Evolutionary conservation across 2,888 invertebrate genomes (phyloP).

Genomic region (Sesia apiformis): DNA sequence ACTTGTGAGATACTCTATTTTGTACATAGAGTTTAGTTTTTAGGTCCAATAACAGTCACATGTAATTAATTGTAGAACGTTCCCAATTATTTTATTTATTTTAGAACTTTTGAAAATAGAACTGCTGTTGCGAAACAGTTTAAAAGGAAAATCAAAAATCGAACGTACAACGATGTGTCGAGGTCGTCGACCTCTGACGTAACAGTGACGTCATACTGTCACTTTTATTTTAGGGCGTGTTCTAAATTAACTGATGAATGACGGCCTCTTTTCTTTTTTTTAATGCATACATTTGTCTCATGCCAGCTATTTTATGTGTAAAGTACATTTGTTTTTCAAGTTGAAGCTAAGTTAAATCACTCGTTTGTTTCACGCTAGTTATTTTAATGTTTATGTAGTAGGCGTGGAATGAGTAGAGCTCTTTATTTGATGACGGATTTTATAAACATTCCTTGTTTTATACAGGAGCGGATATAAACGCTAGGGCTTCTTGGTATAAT

Average conservation of each 20-base stretch:
- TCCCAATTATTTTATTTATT: too few relatives aligned
- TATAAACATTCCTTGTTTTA: neutral
- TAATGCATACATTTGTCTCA: neutral
- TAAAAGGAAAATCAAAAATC: neutral
- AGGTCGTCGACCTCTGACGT: slow-evolving; percentile 45
- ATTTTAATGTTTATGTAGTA: neutral
- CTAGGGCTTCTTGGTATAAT: too few relatives aligned
- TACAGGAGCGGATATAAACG: too few relatives aligned
- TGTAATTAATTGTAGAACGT: too few relatives aligned
- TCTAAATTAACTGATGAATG: slow-evolving; percentile 23
- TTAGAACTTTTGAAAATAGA: too few relatives aligned
- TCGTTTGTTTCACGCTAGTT: slow-evolving; percentile 1
- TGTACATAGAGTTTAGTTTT: too few relatives aligned
- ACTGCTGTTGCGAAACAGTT: neutral
- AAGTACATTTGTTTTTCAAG: neutral
- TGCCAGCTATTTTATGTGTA: too few relatives aligned
- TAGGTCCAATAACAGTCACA: too few relatives aligned
- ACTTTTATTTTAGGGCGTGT: slow-evolving; percentile 55
- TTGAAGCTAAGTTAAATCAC: slow-evolving; percentile 5
- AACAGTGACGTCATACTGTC: slow-evolving; percentile 48
- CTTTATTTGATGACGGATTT: neutral
- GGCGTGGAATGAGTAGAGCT: neutral
- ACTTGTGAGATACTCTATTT: too few relatives aligned
- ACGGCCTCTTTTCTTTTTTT: slow-evolving; percentile 8
- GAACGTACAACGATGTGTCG: slow-evolving; percentile 10